Evolutionary conservation across 30 jellyfish, hydroid and myxozoan genomes (phyloP).

Genomic region (Morbakka virulenta): DNA sequence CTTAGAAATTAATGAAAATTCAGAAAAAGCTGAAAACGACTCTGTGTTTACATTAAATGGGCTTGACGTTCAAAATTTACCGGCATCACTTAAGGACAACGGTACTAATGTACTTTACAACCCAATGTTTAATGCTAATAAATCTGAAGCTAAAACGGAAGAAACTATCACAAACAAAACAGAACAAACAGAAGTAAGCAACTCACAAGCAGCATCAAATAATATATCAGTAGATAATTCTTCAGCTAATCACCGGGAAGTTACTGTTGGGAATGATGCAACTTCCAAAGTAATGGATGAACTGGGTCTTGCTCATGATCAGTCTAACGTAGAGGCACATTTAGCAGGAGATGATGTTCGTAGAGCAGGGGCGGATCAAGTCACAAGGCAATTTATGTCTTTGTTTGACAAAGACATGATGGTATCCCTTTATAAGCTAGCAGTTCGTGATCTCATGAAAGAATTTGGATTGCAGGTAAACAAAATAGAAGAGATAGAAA

Average conservation of each 20-base stretch:
- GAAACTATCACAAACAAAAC: not conserved
- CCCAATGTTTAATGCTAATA: not conserved
- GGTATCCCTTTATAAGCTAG: slow-evolving; percentile 92
- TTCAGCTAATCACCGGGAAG: not conserved
- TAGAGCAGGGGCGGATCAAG: slow-evolving; percentile 43
- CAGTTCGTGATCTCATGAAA: slow-evolving; percentile 73
- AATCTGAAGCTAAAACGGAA: not conserved
- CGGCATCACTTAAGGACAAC: not conserved
- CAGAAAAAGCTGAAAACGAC: not conserved
- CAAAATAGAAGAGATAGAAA: slow-evolving; percentile 52
- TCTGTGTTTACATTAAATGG: not conserved
- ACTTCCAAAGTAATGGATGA: slow-evolving; percentile 4
- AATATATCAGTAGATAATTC: not conserved
- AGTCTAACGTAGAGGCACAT: slow-evolving; percentile 31
- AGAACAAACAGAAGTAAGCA: not conserved
- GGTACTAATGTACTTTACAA: not conserved
- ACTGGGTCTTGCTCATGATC: not conserved
- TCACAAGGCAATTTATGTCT: slow-evolving; percentile 63
- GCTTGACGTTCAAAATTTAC: not conserved
- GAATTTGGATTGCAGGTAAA: slow-evolving; percentile 69
- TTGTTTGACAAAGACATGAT: slow-evolving; percentile 94
- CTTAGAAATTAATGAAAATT: not conserved
- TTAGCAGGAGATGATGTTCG: slow-evolving; percentile 36
- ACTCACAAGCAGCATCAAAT: not conserved
- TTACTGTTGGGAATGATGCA: not conserved